These are phyloP conservation scores for Apeltes quadracus DNA, from an alignment of 2,113 vertebrate genomes.

Conservation along the genomic window DNA sequence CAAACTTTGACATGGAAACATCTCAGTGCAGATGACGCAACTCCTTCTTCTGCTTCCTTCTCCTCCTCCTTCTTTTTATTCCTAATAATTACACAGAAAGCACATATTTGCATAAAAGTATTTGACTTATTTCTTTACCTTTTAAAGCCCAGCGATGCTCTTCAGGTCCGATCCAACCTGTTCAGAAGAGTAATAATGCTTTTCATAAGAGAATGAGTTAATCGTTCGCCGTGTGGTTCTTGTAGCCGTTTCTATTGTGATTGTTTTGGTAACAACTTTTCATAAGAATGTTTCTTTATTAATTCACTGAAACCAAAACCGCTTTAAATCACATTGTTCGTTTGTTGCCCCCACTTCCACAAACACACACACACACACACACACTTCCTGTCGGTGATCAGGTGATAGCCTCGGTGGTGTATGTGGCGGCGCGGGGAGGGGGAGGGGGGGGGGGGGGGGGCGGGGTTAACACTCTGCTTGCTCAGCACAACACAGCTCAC, in stretches of 20 bases:
- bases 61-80: neutral
- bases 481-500: conserved; percentile 50
- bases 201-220: too few species aligned
- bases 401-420: conserved; percentile 37
- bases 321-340: too few species aligned
- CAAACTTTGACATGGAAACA: conserved; percentile 21
- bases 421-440: conserved; percentile 32
- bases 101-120: neutral
- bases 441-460: neutral
- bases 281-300: too few species aligned
- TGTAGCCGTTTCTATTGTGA: too few species aligned
- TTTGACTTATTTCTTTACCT: neutral
- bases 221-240: too few species aligned
- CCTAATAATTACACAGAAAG: neutral
- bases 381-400: conserved; percentile 22
- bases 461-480: conserved; percentile 27
- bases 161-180: neutral
- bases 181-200: neutral
- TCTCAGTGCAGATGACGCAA: conserved; percentile 48
- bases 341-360: too few species aligned
- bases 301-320: too few species aligned
- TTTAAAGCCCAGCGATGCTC: too few species aligned
- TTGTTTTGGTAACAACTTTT: too few species aligned
- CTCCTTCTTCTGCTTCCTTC: neutral
- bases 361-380: conserved; percentile 13